These are phyloP conservation scores for Asbolus verrucosus DNA, from an alignment of 1,140 invertebrate genomes.

Conservation along the genomic window DNA sequence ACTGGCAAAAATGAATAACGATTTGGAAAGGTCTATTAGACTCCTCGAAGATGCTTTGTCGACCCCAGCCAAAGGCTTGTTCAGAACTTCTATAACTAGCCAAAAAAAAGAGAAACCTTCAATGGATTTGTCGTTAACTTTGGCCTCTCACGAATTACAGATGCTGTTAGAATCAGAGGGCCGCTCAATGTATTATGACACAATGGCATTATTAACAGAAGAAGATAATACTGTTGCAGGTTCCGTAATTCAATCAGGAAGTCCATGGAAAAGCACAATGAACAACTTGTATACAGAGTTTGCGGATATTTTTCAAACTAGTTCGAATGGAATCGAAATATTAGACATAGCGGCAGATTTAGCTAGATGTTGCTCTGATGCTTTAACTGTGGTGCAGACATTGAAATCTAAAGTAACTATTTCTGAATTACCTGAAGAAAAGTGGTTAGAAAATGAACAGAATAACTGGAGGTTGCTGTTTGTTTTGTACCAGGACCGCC, in stretches of 20 bases:
- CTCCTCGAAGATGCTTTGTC: conserved; percentile 61
- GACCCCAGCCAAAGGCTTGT: conserved; percentile 54
- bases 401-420: conserved; percentile 63
- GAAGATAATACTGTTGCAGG: conserved; percentile 63
- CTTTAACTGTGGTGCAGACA: conserved; percentile 67
- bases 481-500: conserved; percentile 83
- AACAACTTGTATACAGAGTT: conserved; percentile 72
- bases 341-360: conserved; percentile 72
- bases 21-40: conserved; percentile 61
- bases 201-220: conserved; percentile 64
- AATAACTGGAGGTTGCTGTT: conserved; percentile 89
- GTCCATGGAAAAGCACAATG: conserved; percentile 67
- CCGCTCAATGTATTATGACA: conserved; percentile 59
- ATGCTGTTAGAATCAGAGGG: conserved; percentile 56
- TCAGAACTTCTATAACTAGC: conserved; percentile 49
- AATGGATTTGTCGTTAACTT: conserved; percentile 60
- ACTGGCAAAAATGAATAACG: conserved; percentile 57
- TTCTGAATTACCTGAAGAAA: conserved; percentile 67
- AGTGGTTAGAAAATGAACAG: conserved; percentile 81
- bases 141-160: conserved; percentile 61
- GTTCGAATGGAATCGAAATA: conserved; percentile 67
- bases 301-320: conserved; percentile 69
- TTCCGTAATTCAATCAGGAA: conserved; percentile 64
- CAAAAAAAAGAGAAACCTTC: conserved; percentile 29
- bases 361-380: conserved; percentile 69